Base-by-base conservation (phyloP, 2,888 invertebrate species). In the Petrolisthes manimaculis region DNA sequence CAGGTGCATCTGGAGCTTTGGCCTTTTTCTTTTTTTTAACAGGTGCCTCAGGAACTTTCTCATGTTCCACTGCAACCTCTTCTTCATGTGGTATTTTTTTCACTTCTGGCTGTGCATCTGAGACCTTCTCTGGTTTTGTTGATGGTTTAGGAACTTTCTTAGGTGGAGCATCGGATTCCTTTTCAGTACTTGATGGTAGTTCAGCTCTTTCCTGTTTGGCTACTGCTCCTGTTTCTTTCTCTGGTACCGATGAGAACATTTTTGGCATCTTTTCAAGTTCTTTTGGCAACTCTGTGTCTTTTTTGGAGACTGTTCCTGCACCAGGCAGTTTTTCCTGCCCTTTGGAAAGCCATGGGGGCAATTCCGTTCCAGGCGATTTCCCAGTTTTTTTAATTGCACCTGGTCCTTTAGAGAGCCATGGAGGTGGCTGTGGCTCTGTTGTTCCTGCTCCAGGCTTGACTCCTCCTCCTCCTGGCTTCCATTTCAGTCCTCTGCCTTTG, bases 141-240 rank as follows among this genome's bases (percentile, higher is more conserved):
- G 54, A 14, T 54, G 78, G 8, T 54, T 78, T 78, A 3, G 14
- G 51, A 37, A 37, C 77, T 37, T 77, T 12, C 77, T 77, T 77
- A 9, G 75, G 53, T 82, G 82, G 37, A 61, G n/a, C 54, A 51
- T 67, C 5, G 14, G 74, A 8, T 69, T 69, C 74, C 71, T 69
- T 21, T 24, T 77, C 61, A 69, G 82, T n/a, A 37, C 51, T 53
- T 69, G 75, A 6, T 56, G 53, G 51, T 86, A 53, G 69, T 56
- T 74, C 81, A 56, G 56, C 81, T 56, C 53, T 61, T n/a, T 37
- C 67, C n/a, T n/a, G 9, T 24, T 51, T 67, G 18, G 81, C 12
- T 9, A 67, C 79, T 61, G 81, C 56, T 51, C 53, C 61, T 24
- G 81, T 24, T 6, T 14, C 67, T 37, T 56, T 67, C 37, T 37